A percentile compares a stretch with the other conserved stretches of the same genome.
phyloP scores from a whole-genome alignment of 2,797 vertebrate genomes.

The Muscicapa striata region DNA sequence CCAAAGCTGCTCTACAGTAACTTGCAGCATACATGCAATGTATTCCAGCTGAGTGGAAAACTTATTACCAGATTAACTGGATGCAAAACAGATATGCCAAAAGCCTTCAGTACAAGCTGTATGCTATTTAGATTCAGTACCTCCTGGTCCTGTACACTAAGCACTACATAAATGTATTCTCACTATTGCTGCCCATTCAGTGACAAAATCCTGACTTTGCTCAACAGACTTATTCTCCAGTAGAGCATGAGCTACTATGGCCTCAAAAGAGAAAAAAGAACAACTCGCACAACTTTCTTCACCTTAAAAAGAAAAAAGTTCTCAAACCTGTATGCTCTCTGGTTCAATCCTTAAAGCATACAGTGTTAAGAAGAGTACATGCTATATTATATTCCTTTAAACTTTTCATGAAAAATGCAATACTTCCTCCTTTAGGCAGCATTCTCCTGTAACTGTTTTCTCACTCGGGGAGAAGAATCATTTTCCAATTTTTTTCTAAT shows the following conservation, averaged over 20 bases:
- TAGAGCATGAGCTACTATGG: rapidly evolving
- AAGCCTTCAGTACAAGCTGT: background rate
- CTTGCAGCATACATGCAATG: background rate
- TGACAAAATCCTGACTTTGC: background rate
- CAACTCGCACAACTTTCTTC: background rate
- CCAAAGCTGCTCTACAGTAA: background rate
- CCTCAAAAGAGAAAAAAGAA: background rate
- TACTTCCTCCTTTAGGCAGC: background rate
- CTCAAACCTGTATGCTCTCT: background rate
- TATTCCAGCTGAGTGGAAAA: background rate
- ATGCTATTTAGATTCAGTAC: background rate
- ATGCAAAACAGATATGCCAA: background rate
- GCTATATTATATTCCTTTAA: background rate
- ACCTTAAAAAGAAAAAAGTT: background rate
- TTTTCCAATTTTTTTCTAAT: background rate
- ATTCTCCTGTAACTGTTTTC: background rate
- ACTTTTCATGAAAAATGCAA: background rate
- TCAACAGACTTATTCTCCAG: background rate
- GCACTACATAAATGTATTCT: background rate
- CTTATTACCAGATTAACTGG: background rate
- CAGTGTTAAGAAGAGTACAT: background rate
- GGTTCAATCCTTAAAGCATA: background rate
- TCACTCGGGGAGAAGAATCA: background rate
- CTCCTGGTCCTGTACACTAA: background rate
- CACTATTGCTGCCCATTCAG: background rate